phyloP scores from a whole-genome alignment of 1,140 invertebrate genomes.

The Sarcophaga peregrina region DNA sequence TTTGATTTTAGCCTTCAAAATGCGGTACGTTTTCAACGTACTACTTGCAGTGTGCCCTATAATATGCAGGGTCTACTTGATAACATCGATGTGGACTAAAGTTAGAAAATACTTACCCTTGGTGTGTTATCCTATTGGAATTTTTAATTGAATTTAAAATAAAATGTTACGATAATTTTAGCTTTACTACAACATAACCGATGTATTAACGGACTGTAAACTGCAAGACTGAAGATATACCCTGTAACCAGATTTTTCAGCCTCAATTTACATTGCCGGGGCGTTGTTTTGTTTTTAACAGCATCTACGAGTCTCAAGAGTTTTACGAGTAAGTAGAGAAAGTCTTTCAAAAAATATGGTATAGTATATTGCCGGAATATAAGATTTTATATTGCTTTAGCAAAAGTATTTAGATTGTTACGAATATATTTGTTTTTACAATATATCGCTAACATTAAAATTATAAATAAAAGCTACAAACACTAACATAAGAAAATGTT shows the following conservation, averaged over 20 bases:
- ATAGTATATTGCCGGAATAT: too few species aligned
- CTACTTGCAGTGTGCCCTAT: not conserved
- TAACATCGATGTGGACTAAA: not conserved
- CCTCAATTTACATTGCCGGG: not conserved
- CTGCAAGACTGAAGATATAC: not conserved
- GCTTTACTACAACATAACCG: not conserved
- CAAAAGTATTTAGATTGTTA: too few species aligned
- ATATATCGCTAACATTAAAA: too few species aligned
- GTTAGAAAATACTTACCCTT: not conserved
- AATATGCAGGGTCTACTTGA: not conserved
- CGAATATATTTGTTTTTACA: too few species aligned
- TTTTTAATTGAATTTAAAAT: not conserved
- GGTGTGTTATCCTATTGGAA: not conserved
- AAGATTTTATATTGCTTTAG: too few species aligned
- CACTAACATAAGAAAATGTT: too few species aligned
- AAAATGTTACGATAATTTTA: not conserved
- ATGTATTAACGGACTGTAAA: not conserved
- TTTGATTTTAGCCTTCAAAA: not conserved
- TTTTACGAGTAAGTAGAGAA: slow-evolving; percentile 10
- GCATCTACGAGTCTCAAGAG: not conserved
- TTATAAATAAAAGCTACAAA: too few species aligned
- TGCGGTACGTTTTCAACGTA: slow-evolving; percentile 3
- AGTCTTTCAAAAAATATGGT: too few species aligned
- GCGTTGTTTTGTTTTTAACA: slow-evolving; percentile 27
- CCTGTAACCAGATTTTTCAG: not conserved